phyloP scores from a whole-genome alignment of 2,113 vertebrate genomes.

The Amazona vittata region DNA sequence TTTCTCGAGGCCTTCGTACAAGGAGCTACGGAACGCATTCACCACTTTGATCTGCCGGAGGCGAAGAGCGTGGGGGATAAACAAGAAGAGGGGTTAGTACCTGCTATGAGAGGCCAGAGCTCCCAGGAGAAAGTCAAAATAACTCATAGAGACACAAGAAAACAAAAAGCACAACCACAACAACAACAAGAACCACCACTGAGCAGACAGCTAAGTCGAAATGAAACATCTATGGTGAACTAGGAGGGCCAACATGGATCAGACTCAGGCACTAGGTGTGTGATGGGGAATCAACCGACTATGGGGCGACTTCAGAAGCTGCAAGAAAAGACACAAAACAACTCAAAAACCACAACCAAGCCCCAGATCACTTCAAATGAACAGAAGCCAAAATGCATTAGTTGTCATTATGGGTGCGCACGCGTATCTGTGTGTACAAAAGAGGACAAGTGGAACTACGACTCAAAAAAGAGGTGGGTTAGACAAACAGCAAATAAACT shows the following conservation, averaged over 20 bases:
- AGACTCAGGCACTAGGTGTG: conserved; percentile 62
- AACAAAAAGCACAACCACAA: background rate
- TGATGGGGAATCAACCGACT: conserved; percentile 26
- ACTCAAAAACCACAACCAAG: background rate
- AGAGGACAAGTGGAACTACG: conserved; percentile 15
- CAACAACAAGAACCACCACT: conserved; percentile 28
- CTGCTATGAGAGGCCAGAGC: background rate
- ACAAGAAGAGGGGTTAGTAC: conserved; percentile 49
- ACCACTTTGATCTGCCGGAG: conserved; percentile 94
- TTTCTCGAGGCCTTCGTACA: conserved; percentile 89
- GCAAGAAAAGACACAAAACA: conserved; percentile 54
- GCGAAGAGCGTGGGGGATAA: conserved; percentile 9
- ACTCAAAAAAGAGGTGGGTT: conserved; percentile 48
- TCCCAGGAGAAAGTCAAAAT: conserved; percentile 28
- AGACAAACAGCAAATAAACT: conserved; percentile 43
- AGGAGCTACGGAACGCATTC: conserved; percentile 95
- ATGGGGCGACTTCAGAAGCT: conserved; percentile 62
- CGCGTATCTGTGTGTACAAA: background rate
- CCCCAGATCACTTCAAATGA: conserved; percentile 12
- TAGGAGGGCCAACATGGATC: conserved; percentile 18
- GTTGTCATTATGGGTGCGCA: conserved; percentile 27
- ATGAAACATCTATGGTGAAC: conserved; percentile 25
- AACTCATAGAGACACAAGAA: background rate
- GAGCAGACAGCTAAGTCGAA: conserved; percentile 46
- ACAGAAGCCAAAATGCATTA: conserved; percentile 51